Evolutionary conservation across 1,140 invertebrate species (phyloP).

Genomic region (Pseudomyrmex flavicornis): DNA sequence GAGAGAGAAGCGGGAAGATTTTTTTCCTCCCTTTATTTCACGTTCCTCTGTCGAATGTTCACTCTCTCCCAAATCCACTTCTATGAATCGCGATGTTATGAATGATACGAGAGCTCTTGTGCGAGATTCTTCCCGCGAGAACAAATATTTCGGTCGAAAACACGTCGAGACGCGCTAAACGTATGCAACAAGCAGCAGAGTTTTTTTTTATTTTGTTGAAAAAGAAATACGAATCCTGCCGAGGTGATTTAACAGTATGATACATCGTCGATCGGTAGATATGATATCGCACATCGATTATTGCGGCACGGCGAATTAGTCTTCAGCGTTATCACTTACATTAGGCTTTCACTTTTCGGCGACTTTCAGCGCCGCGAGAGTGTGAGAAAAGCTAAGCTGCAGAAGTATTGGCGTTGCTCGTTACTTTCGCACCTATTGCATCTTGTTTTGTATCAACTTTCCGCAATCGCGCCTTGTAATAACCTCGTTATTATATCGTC

Average conservation of each 20-base stretch:
- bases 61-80: conserved; percentile 23
- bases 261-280: neutral
- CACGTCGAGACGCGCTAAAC: neutral
- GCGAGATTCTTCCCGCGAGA: neutral
- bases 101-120: conserved; percentile 66
- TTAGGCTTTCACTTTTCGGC: conserved; percentile 28
- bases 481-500: conserved; percentile 33
- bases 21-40: conserved; percentile 21
- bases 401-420: neutral
- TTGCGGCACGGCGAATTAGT: conserved; percentile 32
- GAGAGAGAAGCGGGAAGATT: conserved; percentile 21
- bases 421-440: neutral
- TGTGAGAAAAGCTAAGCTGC: neutral
- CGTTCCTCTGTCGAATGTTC: neutral
- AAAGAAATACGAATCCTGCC: neutral
- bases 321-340: conserved; percentile 35
- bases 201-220: conserved; percentile 1
- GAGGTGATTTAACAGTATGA: neutral
- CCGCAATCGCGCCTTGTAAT: conserved; percentile 24
- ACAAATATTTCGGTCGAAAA: conserved; percentile 8
- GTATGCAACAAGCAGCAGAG: neutral
- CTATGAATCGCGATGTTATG: conserved; percentile 60
- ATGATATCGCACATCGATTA: conserved; percentile 20
- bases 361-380: neutral
- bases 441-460: neutral